These are phyloP conservation scores for Leptocoma aspasia DNA, from an alignment of 2,113 vertebrate genomes.

Conservation along the genomic window DNA sequence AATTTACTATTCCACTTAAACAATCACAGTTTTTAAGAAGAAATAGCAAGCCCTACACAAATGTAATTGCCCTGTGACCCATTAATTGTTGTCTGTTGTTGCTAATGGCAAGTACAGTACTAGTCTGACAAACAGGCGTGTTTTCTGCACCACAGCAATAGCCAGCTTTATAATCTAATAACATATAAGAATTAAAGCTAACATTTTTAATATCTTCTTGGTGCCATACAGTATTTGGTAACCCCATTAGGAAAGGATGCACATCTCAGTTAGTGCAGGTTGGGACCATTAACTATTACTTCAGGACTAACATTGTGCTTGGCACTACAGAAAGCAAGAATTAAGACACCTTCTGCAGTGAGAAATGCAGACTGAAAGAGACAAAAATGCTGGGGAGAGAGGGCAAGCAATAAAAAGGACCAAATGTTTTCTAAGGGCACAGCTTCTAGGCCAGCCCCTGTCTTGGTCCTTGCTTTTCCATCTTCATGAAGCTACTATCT, in stretches of 20 bases:
- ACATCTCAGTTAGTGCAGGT: background rate
- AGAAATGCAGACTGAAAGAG: background rate
- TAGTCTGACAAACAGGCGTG: background rate
- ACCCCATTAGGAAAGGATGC: background rate
- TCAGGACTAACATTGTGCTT: background rate
- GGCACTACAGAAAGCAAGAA: background rate
- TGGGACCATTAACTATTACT: background rate
- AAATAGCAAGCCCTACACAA: background rate
- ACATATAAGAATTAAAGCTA: background rate
- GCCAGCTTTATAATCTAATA: background rate
- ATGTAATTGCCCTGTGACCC: background rate
- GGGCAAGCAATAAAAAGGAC: background rate
- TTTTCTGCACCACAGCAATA: background rate
- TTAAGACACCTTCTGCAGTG: background rate
- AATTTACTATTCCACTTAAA: background rate
- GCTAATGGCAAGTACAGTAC: background rate
- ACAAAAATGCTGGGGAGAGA: background rate
- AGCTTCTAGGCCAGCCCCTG: background rate
- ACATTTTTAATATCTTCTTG: background rate
- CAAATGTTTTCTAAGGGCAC: background rate
- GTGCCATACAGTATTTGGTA: background rate
- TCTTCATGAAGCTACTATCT: background rate
- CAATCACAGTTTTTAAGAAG: background rate
- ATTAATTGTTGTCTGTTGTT: background rate
- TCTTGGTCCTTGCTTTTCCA: background rate